Base-by-base conservation (phyloP, 2,113 vertebrate genomes). In the Helogale parvula region DNA sequence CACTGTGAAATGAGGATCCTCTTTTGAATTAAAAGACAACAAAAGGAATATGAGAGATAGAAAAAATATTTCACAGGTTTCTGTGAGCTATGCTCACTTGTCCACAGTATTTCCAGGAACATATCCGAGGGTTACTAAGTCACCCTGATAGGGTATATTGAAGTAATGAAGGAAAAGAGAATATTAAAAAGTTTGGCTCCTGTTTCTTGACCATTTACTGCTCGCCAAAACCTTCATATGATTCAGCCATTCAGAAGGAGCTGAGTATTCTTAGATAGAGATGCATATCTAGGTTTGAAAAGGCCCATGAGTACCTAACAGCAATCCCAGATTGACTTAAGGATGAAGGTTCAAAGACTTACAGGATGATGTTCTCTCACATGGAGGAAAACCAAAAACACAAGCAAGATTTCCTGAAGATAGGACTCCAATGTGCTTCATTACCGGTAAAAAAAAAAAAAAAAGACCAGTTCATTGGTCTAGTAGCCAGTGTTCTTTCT, bases 121-220 rank as follows among this genome's bases (percentile, higher is more conserved):
- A 94, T 81, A 89, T 50, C 54, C 81, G 54, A 82, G 38, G 57
- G 29, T 85, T 91, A 63, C 10, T 85, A 76, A 50, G 50, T 50
- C 50, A 50, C 13, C 50, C 50, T 50, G 12, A 50, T 50, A 50
- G 12, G 50, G 50, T 12, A 3, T 50, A 14, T 50, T 50, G 50
- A 50, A 50, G 50, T 50, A 50, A 50, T 50, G 50, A 15, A 12
- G 50, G 12, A 50, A 50, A 50, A 50, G 50, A 50, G 50, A 33
- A 52, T 91, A 88, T 63, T 83, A 45, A 54, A 90, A 47, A 80
- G 47, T 21, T 96, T 83, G 41, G 31, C 4, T 68, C 45, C 52
- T 52, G 29, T 66, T 97, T 88, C 83, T 68, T 93, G 88, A 89
- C 10, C n/a, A 89, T 71, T 88, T 74, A 54, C 31, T 69, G 29